A percentile compares a stretch with the other conserved stretches of the same genome.
Conservation (phyloP, 1,140 invertebrate species). For the Adelges cooleyi region DNA sequence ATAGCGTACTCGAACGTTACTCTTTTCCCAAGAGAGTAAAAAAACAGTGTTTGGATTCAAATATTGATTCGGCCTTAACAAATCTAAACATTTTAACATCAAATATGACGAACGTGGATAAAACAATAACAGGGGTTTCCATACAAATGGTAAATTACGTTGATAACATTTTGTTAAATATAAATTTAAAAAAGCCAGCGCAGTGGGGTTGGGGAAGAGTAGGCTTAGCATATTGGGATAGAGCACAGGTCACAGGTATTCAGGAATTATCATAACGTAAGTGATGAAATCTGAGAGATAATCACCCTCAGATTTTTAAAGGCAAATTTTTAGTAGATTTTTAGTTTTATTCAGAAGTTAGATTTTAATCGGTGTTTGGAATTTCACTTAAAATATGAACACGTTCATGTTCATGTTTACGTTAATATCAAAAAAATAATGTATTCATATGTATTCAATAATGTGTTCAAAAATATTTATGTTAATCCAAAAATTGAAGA, state of each 20-base stretch:
- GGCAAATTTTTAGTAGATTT: not conserved
- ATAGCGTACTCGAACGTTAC: not conserved
- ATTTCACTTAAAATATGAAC: no score
- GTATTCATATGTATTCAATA: no score
- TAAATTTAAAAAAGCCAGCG: no score
- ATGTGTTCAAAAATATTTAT: no score
- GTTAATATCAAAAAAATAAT: no score
- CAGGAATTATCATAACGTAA: not conserved
- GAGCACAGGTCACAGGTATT: not conserved
- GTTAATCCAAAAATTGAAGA: no score
- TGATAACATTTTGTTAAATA: not conserved
- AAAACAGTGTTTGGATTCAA: not conserved
- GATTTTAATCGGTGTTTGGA: no score
- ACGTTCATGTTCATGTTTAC: not conserved
- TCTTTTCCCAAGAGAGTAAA: not conserved
- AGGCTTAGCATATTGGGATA: not conserved
- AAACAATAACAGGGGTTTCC: constrained; percentile 5
- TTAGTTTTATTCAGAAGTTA: not conserved
- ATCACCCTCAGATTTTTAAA: no score
- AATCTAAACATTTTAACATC: not conserved
- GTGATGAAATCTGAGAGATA: no score
- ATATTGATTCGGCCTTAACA: not conserved
- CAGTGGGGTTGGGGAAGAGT: not conserved
- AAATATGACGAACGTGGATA: not conserved
- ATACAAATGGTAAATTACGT: constrained; percentile 21